Conservation (phyloP, 2,113 vertebrate species). For the Vireo altiloquus region DNA sequence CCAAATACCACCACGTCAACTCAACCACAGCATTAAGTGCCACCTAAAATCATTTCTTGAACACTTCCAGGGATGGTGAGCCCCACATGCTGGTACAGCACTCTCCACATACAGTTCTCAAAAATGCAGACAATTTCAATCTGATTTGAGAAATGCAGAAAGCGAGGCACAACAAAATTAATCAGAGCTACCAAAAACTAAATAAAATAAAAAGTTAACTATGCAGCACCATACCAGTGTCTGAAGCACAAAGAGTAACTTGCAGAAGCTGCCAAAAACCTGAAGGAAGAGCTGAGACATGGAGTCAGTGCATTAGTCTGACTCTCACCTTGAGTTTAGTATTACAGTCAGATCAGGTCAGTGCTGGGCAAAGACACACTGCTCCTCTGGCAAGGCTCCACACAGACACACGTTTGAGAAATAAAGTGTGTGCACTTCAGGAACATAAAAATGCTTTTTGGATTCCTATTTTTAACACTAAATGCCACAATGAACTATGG, state of each 20-base stretch:
- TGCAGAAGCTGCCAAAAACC: neutral
- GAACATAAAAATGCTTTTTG: neutral
- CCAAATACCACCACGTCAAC: neutral
- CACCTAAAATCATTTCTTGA: neutral
- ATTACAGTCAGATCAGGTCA: slow-evolving; percentile 3
- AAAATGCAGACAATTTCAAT: neutral
- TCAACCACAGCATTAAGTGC: neutral
- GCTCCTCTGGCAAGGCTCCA: neutral
- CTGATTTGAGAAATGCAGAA: neutral
- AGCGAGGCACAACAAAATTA: neutral
- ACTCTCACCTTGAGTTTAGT: neutral
- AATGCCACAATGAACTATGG: neutral
- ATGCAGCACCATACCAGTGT: neutral
- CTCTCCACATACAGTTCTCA: neutral
- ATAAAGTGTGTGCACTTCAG: neutral
- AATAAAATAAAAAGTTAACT: neutral
- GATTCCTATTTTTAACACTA: slow-evolving; percentile 26
- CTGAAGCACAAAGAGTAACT: neutral
- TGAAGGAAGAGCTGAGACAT: neutral
- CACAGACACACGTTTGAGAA: neutral
- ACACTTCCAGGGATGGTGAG: neutral
- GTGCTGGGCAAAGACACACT: neutral
- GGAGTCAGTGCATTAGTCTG: neutral
- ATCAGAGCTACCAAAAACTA: neutral
- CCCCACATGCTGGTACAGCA: neutral